A percentile compares a stretch with the other conserved stretches of the same genome.
These are phyloP conservation scores for Thomomys bottae DNA, from an alignment of 2,113 vertebrate genomes.

Conservation along the genomic window DNA sequence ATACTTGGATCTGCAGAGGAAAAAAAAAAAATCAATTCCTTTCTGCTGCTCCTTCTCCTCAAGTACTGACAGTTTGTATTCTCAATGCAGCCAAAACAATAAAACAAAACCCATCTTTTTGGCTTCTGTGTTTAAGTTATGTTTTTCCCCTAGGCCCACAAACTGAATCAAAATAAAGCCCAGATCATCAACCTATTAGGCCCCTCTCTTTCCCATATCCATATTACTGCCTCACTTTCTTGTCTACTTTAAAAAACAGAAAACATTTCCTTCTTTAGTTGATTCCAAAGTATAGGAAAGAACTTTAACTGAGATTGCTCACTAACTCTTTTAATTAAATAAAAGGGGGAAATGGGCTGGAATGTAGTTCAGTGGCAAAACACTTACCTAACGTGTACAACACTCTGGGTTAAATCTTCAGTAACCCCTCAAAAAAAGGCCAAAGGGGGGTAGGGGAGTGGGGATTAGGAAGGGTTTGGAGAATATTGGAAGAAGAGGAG, in stretches of 20 bases:
- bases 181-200: constrained; percentile 72
- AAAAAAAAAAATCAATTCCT: constrained; percentile 83
- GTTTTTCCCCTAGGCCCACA: constrained; percentile 65
- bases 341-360: not conserved
- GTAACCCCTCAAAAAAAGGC: too few relatives aligned
- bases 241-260: not conserved
- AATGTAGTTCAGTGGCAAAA: too few relatives aligned
- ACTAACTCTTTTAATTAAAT: constrained; percentile 12
- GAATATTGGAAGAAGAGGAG: not conserved
- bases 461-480: not conserved
- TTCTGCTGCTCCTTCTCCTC: constrained; percentile 82
- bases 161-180: constrained; percentile 70
- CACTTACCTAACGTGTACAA: too few relatives aligned
- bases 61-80: constrained; percentile 84
- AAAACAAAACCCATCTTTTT: constrained; percentile 74
- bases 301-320: constrained; percentile 36
- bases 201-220: constrained; percentile 31
- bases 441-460: not conserved
- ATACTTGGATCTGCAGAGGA: constrained; percentile 77
- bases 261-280: not conserved
- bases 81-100: constrained; percentile 81
- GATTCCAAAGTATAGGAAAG: constrained; percentile 54
- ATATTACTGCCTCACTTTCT: constrained; percentile 27
- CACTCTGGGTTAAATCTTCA: too few relatives aligned
- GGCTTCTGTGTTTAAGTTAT: constrained; percentile 74